Evolutionary conservation across 2,797 vertebrate species (phyloP), one percentile per base, ranked within the genome.

Genomic region (Chanos chanos): DNA sequence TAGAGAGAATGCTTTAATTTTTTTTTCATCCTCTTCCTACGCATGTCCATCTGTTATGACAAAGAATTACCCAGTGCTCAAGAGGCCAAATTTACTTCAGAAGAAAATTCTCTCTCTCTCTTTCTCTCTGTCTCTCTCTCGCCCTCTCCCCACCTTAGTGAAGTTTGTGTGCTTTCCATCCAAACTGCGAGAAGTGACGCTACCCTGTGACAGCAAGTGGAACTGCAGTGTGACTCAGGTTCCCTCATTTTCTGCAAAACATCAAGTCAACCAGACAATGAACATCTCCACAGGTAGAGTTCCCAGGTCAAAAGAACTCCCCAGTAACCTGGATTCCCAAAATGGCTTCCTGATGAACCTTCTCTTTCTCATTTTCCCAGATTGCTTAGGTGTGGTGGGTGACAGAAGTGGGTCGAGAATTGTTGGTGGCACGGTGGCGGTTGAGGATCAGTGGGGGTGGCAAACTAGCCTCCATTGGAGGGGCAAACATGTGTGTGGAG

Each of bases 401-500:
- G 71, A 66, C 5, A 65, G 61, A 4, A 30, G 1, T 1, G 22
- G 18, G 2, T 68, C n/a, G 3, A 81, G 87, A 4, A 88, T 91
- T 12, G 76, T 91, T 2, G 88, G 88, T 0, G 89, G 89, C 8
- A 56, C 47, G 0, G 6, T 81, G 36, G 86, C 86, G 0, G 36
- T 19, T 6, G 55, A 71, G n/a, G 66, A 65, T 19, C 71, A 60
- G 27, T 90, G 87, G 87, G 82, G 70, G 5, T 91, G 89, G 89
- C 89, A 89, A 77, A 79, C 80, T 75, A 90, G 89, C 50, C 61
- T 91, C 67, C 88, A 86, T 1, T 90, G 86, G 86, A 84, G n/a
- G 59, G 85, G 85, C 10, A 79, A 7, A 10, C 89, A 91, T 4
- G 22, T 86, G 16, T 91, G 89, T 49, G 88, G 89, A 18, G 89